Evolutionary conservation across 2,113 vertebrate species (phyloP), one percentile per base, ranked within the genome.

Genomic region (Diadophis punctatus): DNA sequence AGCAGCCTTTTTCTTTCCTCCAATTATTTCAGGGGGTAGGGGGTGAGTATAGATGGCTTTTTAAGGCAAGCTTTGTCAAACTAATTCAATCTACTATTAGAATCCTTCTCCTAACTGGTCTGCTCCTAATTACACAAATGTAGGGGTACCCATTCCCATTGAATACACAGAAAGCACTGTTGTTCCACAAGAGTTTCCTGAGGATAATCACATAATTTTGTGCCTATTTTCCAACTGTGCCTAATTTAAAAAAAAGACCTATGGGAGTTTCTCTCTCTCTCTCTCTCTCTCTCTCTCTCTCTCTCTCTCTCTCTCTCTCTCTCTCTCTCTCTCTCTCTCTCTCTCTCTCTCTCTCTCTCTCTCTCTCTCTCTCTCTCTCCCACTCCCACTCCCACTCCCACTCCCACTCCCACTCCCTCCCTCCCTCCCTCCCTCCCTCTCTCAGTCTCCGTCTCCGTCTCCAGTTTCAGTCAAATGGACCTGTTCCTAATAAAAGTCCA

Each of bases 1-100:
- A 90, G 92, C 25, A 63, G 23, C 58, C 8, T 1, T 48, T 48
- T 90, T 27, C 46, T 49, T 27, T 34, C 8, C 27, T 89, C 68
- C 68, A 39, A 80, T 39, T 80, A 80, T 39, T 80, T 39, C 68
- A 20, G 34, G 68, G 34, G 20, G 16, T 88, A 0, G 20, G 93
- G 55, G 94, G 93, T 86, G 46, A 16, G 63, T 92, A 87, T 51
- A 93, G 34, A 0, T 93, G 88, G 25, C 43, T 93, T 92, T 94
- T 94, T 86, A 23, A 43, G 51, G 46, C 46, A 93, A 91, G 25
- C 90, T 87, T 91, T 93, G 91, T 93, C 94, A 56, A 84, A n/a
- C 4, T 25, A 56, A 84, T 89, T 55, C 51, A 89, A 6, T 46
- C 63, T 89, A 88, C 94, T 90, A 93, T 10, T 91, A 63, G 88